These are phyloP conservation scores for Chrysolina americana DNA, from an alignment of 2,888 invertebrate genomes.

Conservation along the genomic window DNA sequence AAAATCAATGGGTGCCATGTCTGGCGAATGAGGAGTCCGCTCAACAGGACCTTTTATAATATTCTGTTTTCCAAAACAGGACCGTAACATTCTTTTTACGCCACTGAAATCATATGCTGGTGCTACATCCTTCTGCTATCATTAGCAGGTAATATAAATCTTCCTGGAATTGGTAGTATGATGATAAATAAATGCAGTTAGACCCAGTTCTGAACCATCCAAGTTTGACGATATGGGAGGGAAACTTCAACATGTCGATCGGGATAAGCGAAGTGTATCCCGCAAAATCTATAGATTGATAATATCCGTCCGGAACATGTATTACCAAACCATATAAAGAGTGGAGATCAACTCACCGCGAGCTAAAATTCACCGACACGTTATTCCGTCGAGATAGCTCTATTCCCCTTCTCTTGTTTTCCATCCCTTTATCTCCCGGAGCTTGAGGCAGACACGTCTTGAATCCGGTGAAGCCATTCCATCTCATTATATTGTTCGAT, in stretches of 20 bases:
- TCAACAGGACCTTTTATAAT: too few species aligned
- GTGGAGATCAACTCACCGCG: constrained; percentile 26
- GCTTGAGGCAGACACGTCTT: constrained; percentile 22
- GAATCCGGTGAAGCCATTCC: constrained; percentile 25
- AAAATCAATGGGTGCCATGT: too few species aligned
- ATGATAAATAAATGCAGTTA: too few species aligned
- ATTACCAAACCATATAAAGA: constrained; percentile 21
- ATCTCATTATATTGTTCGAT: constrained; percentile 28
- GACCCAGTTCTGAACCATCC: too few species aligned
- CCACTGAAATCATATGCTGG: too few species aligned
- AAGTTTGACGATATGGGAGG: too few species aligned
- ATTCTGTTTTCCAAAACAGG: too few species aligned
- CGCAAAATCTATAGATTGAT: constrained; percentile 1
- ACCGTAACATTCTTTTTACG: too few species aligned
- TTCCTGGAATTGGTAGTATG: too few species aligned
- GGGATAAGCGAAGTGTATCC: not conserved
- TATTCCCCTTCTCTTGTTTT: constrained; percentile 15
- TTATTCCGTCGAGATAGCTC: constrained; percentile 29
- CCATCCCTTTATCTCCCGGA: constrained; percentile 24
- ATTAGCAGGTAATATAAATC: too few species aligned
- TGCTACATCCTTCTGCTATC: too few species aligned
- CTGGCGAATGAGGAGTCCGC: too few species aligned
- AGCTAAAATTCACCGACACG: constrained; percentile 30
- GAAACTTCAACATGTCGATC: not conserved
- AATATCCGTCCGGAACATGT: constrained; percentile 20